Conservation (phyloP, 2,113 vertebrate species). For the Trochalopteron elliotii region DNA sequence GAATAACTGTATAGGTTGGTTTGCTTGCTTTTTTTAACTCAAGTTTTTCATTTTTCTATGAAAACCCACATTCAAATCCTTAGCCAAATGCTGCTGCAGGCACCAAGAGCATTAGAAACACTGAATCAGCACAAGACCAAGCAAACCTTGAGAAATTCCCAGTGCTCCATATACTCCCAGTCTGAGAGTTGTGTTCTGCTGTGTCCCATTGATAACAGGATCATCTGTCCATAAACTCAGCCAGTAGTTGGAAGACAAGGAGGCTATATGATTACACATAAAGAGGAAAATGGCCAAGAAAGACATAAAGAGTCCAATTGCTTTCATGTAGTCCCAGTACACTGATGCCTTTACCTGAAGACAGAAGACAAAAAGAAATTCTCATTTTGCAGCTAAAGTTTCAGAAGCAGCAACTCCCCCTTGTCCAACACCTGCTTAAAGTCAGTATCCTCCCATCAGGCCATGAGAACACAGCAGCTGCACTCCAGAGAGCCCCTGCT, state of each 20-base stretch:
- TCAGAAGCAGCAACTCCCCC: neutral
- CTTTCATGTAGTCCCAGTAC: constrained; percentile 93
- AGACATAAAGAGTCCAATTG: constrained; percentile 86
- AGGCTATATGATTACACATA: constrained; percentile 81
- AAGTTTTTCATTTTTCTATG: neutral
- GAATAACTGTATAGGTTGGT: neutral
- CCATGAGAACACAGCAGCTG: neutral
- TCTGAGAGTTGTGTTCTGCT: constrained; percentile 80
- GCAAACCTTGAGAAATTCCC: constrained; percentile 89
- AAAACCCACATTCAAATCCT: neutral
- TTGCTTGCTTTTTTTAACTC: neutral
- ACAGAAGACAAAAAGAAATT: neutral
- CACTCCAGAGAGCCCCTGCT: neutral
- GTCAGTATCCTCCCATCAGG: neutral
- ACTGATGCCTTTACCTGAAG: constrained; percentile 87
- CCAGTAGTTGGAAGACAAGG: constrained; percentile 94
- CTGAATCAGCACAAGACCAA: neutral
- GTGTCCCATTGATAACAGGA: constrained; percentile 88
- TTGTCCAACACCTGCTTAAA: neutral
- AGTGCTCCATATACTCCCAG: constrained; percentile 88
- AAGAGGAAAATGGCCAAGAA: constrained; percentile 87
- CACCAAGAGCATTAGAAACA: neutral
- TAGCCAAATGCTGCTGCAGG: neutral
- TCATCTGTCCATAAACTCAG: constrained; percentile 96
- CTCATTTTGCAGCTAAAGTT: neutral